These are phyloP conservation scores for Amblyornis subalaris DNA, from an alignment of 2,113 vertebrate species.

Conservation along the genomic window DNA sequence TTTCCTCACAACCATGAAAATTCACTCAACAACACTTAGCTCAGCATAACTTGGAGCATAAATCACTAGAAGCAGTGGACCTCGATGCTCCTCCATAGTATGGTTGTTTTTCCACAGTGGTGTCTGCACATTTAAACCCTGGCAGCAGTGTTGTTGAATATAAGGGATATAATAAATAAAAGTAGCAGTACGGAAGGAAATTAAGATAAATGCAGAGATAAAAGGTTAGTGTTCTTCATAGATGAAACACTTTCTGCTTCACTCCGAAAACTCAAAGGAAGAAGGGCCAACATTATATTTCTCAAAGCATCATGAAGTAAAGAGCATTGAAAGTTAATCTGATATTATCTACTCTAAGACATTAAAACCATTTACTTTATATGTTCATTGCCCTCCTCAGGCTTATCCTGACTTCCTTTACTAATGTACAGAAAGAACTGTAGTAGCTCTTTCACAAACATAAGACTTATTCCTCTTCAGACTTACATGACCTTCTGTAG, in stretches of 20 bases:
- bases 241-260: neutral
- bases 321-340: neutral
- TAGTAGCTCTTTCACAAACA: neutral
- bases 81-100: neutral
- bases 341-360: neutral
- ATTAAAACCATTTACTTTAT: neutral
- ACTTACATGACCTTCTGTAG: neutral
- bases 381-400: neutral
- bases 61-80: neutral
- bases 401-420: neutral
- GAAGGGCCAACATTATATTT: neutral
- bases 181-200: neutral
- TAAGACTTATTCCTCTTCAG: neutral
- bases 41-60: neutral
- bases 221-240: neutral
- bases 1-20: neutral
- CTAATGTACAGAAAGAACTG: neutral
- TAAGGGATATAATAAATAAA: neutral
- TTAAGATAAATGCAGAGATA: neutral
- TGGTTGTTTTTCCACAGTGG: neutral
- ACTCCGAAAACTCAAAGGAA: neutral
- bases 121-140: neutral
- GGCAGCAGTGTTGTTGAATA: neutral
- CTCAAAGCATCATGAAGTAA: neutral
- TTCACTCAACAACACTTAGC: neutral